Percentiles rank a stretch among this genome's conserved stretches.
Evolutionary conservation across 2,888 invertebrate genomes (phyloP).

Genomic region (Melolontha melolontha): DNA sequence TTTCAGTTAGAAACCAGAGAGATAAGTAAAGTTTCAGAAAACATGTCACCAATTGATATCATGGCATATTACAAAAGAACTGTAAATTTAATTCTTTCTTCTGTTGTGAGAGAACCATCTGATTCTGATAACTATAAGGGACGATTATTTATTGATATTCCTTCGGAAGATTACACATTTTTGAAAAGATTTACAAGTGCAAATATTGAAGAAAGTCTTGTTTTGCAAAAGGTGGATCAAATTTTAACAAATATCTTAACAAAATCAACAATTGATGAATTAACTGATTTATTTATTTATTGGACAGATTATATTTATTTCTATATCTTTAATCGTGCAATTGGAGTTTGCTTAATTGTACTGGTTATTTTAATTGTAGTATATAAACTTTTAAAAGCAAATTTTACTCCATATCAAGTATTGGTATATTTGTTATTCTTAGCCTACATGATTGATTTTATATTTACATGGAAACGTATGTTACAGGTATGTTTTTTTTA

Average conservation of each 20-base stretch:
- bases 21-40: background rate
- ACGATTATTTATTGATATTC: conserved; percentile 28
- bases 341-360: conserved; percentile 27
- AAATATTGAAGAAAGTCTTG: conserved; percentile 24
- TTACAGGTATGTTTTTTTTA: conserved; percentile 19
- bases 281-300: conserved; percentile 33
- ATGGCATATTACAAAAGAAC: conserved; percentile 35
- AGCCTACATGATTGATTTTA: conserved; percentile 31
- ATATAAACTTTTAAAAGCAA: conserved; percentile 39
- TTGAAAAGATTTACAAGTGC: conserved; percentile 27
- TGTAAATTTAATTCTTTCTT: conserved; percentile 33
- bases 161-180: conserved; percentile 28
- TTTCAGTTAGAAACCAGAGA: conserved; percentile 29
- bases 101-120: conserved; percentile 28
- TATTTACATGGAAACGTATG: conserved; percentile 40
- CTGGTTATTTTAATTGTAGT: conserved; percentile 23
- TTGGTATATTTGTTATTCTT: conserved; percentile 25
- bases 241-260: conserved; percentile 33
- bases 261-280: conserved; percentile 31
- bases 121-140: conserved; percentile 31
- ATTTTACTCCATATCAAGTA: conserved; percentile 29
- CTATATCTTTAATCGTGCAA: conserved; percentile 23
- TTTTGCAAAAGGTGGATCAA: conserved; percentile 36
- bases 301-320: conserved; percentile 37
- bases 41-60: conserved; percentile 10